Evolutionary conservation across 1,140 invertebrate species (phyloP).

Genomic region (Tribolium castaneum): DNA sequence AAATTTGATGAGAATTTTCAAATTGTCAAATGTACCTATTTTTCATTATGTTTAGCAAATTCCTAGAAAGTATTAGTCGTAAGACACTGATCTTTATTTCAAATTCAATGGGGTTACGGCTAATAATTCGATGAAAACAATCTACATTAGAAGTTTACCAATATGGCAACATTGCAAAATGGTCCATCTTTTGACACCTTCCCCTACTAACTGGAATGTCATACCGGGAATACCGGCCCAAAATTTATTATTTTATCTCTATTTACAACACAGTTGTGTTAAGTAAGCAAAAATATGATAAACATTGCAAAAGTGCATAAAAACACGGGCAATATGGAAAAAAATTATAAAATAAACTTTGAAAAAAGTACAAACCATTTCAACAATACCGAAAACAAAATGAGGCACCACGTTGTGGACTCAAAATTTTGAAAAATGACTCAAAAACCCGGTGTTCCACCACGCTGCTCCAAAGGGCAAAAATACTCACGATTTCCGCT

Average conservation of each 20-base stretch:
- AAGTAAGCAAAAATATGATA: background rate
- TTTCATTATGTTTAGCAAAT: too few species aligned
- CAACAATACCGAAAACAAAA: background rate
- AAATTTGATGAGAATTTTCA: too few species aligned
- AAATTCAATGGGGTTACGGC: too few species aligned
- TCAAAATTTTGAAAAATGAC: background rate
- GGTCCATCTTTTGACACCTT: background rate
- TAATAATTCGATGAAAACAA: background rate
- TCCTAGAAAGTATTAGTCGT: too few species aligned
- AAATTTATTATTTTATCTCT: background rate
- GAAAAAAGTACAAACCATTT: background rate
- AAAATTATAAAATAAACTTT: background rate
- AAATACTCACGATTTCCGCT: slow-evolving; percentile 7
- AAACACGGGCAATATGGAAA: background rate
- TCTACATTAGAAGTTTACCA: too few species aligned
- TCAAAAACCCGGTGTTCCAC: background rate
- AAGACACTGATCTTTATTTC: too few species aligned
- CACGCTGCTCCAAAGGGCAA: background rate
- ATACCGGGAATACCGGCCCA: too few species aligned
- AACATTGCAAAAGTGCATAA: background rate
- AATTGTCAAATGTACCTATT: too few species aligned
- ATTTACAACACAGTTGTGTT: background rate
- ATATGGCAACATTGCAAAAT: background rate
- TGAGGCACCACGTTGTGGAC: background rate
- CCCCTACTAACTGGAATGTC: background rate